These are phyloP conservation scores for Poeciliopsis presidionis DNA, from an alignment of 2,797 vertebrate genomes.

Conservation along the genomic window DNA sequence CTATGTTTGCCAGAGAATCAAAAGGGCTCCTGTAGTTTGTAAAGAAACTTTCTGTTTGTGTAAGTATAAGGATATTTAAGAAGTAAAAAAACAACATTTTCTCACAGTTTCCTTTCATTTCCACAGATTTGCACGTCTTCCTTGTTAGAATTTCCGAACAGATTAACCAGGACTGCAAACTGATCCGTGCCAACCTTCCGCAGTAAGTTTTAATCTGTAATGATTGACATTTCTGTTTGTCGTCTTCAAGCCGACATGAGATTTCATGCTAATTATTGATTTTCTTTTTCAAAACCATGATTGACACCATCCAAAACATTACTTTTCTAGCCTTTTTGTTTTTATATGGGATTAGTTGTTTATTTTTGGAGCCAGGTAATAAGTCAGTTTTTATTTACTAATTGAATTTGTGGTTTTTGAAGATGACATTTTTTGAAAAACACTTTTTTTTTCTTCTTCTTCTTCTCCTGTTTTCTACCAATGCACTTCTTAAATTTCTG, in stretches of 20 bases:
- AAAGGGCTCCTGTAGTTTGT: slow-evolving; percentile 58
- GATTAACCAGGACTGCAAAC: slow-evolving; percentile 57
- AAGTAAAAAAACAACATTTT: slow-evolving; percentile 26
- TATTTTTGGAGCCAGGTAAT: neutral
- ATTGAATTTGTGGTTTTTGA: too few species aligned
- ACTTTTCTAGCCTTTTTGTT: neutral
- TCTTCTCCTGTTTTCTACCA: too few species aligned
- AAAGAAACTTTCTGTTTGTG: slow-evolving; percentile 42
- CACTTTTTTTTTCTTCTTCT: too few species aligned
- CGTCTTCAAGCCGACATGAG: neutral
- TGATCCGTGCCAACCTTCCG: slow-evolving; percentile 41
- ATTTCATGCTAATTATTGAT: neutral
- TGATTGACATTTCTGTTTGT: neutral
- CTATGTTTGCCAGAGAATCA: slow-evolving; percentile 67
- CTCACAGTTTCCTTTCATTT: slow-evolving; percentile 40
- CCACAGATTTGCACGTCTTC: slow-evolving; percentile 79
- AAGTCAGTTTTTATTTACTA: too few species aligned
- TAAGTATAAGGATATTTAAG: slow-evolving; percentile 26
- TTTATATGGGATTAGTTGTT: neutral
- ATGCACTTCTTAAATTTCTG: too few species aligned
- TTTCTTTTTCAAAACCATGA: neutral
- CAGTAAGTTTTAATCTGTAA: slow-evolving; percentile 62
- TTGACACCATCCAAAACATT: neutral
- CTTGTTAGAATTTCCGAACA: slow-evolving; percentile 61
- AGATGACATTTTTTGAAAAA: too few species aligned